Evolutionary conservation across 2,113 vertebrate species (phyloP).

Genomic region (Nerophis ophidion): DNA sequence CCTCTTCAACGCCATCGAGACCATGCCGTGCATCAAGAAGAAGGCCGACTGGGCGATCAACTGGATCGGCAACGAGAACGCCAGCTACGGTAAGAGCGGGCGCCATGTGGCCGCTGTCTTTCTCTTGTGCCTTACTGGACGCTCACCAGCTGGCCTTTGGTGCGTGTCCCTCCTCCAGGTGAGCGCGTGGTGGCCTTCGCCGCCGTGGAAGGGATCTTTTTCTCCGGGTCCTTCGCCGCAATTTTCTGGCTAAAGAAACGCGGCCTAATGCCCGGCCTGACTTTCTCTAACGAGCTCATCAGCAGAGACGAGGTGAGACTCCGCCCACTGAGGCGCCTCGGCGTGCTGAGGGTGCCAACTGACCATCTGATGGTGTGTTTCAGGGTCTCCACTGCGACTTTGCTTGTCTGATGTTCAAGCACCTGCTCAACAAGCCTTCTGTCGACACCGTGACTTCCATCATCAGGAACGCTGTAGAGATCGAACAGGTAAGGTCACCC

Average conservation of each 20-base stretch:
- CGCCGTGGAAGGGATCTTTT: slow-evolving; percentile 97
- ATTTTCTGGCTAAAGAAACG: slow-evolving; percentile 99
- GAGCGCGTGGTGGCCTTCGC: slow-evolving; percentile 94
- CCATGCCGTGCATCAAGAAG: slow-evolving; percentile 90
- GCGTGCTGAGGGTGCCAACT: background rate
- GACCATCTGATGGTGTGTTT: slow-evolving; percentile 5
- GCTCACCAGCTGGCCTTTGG: background rate
- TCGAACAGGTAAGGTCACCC: slow-evolving; percentile 82
- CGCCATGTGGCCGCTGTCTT: background rate
- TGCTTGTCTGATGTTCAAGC: slow-evolving; percentile 97
- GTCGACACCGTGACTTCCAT: slow-evolving; percentile 76
- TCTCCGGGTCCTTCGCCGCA: slow-evolving; percentile 94
- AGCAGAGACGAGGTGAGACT: slow-evolving; percentile 89
- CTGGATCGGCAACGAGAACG: slow-evolving; percentile 91
- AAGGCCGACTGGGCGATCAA: slow-evolving; percentile 97
- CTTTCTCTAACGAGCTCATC: slow-evolving; percentile 97
- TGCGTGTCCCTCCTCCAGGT: slow-evolving; percentile 60
- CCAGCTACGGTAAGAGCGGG: slow-evolving; percentile 76
- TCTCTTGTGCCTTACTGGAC: background rate
- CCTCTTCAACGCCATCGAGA: slow-evolving; percentile 96
- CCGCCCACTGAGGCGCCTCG: background rate
- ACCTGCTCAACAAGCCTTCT: slow-evolving; percentile 84
- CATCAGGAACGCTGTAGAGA: slow-evolving; percentile 82
- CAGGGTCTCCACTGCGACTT: slow-evolving; percentile 96
- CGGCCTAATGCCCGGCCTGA: slow-evolving; percentile 97